phyloP scores from a whole-genome alignment of 2,888 invertebrate species.

The Pheosia tremula region DNA sequence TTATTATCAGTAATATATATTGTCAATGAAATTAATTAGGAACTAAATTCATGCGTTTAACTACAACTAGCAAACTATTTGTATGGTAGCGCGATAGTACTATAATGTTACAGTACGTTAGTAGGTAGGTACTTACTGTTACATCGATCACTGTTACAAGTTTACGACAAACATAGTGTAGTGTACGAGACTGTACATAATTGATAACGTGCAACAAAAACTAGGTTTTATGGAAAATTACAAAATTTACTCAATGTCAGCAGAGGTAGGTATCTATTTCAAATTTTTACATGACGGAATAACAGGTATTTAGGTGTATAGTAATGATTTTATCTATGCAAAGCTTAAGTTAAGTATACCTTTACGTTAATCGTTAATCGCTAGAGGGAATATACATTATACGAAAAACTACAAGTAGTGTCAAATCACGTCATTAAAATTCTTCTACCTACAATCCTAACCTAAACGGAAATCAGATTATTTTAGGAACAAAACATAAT shows the following conservation, averaged over 20 bases:
- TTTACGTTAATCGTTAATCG: no score
- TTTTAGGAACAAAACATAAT: no score
- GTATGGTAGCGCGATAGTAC: conserved; percentile 22
- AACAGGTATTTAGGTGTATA: not conserved
- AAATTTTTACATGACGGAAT: conserved; percentile 4
- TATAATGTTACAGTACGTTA: conserved; percentile 10
- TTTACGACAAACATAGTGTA: conserved; percentile 20
- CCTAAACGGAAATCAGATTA: no score
- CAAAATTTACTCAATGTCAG: not conserved
- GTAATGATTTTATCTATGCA: no score
- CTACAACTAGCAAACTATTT: conserved; percentile 25
- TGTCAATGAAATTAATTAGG: conserved; percentile 10
- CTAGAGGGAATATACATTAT: no score
- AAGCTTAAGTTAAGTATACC: no score
- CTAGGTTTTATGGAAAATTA: not conserved
- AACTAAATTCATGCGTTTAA: conserved; percentile 33
- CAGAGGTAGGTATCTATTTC: not conserved
- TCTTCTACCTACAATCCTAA: no score
- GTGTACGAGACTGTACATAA: conserved; percentile 19
- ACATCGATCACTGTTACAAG: conserved; percentile 14
- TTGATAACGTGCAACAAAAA: conserved; percentile 25
- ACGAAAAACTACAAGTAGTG: no score
- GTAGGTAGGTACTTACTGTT: conserved; percentile 8
- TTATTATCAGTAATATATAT: not conserved
- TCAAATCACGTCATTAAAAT: no score